phyloP scores from a whole-genome alignment of 2,888 invertebrate species.

The Chalcis sispes region DNA sequence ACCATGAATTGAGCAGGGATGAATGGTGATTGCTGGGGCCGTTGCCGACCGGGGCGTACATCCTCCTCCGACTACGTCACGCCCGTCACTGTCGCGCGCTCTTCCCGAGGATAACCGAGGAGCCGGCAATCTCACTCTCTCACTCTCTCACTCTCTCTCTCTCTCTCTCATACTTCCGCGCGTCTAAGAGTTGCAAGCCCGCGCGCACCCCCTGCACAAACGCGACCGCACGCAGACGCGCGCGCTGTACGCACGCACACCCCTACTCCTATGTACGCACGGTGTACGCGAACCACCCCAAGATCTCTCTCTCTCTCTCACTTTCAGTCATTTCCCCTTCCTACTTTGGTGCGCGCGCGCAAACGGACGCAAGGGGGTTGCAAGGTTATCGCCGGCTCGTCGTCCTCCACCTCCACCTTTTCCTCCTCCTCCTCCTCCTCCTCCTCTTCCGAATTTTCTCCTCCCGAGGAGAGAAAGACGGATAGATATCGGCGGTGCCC shows the following conservation, averaged over 20 bases:
- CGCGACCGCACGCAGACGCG: neutral
- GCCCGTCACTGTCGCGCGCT: constrained; percentile 74
- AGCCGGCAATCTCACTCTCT: constrained; percentile 15
- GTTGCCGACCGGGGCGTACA: constrained; percentile 75
- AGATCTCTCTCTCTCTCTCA: constrained; percentile 10
- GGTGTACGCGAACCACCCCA: constrained; percentile 7
- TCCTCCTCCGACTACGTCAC: constrained; percentile 75
- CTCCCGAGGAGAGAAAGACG: constrained; percentile 20
- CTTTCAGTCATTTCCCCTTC: constrained; percentile 68
- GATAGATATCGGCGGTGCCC: constrained; percentile 39
- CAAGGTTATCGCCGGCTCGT: constrained; percentile 71
- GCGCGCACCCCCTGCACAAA: constrained; percentile 28
- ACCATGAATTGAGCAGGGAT: constrained; percentile 74
- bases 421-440: constrained; percentile 53
- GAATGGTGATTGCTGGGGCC: constrained; percentile 73
- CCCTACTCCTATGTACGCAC: neutral
- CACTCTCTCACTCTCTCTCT: constrained; percentile 51
- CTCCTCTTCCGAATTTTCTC: constrained; percentile 50
- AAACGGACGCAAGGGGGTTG: constrained; percentile 67
- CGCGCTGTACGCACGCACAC: constrained; percentile 22
- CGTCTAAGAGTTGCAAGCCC: constrained; percentile 24
- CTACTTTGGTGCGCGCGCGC: constrained; percentile 62
- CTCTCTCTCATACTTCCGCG: neutral
- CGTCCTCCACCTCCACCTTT: no score
- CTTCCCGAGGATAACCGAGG: constrained; percentile 53